These are phyloP conservation scores for Neolamprologus fasciatus DNA, from an alignment of 2,113 vertebrate genomes.

Conservation along the genomic window DNA sequence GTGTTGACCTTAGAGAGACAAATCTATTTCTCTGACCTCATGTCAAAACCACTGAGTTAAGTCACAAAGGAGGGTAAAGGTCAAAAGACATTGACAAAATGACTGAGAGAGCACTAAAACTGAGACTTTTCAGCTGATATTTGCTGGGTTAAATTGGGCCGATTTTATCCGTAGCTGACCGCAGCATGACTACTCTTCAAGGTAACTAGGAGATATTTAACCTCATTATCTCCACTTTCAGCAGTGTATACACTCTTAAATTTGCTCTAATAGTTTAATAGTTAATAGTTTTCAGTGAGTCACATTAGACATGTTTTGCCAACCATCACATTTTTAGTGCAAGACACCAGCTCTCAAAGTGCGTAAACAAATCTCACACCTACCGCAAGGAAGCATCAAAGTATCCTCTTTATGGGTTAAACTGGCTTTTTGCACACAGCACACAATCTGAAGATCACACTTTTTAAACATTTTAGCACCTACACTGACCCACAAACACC, in stretches of 20 bases:
- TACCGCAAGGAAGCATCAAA: background rate
- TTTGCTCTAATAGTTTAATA: background rate
- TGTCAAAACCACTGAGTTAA: background rate
- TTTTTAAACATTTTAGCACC: background rate
- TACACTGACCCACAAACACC: background rate
- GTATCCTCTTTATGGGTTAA: background rate
- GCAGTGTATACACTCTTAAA: background rate
- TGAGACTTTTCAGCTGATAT: background rate
- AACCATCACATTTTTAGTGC: background rate
- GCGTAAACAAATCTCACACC: background rate
- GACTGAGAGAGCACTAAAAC: background rate
- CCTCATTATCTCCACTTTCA: background rate
- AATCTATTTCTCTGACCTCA: background rate
- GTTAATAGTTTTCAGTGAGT: background rate
- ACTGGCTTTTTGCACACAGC: background rate
- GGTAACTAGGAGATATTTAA: background rate
- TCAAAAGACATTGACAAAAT: background rate
- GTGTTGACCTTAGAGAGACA: slow-evolving; percentile 3
- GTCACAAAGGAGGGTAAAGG: background rate
- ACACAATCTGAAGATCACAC: background rate
- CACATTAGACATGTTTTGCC: background rate
- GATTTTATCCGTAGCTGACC: background rate
- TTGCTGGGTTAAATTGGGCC: background rate
- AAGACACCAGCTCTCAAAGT: background rate
- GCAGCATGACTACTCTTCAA: background rate